Evolutionary conservation across 2,888 invertebrate species (phyloP).

Genomic region (Parapristionchus giblindavisi): DNA sequence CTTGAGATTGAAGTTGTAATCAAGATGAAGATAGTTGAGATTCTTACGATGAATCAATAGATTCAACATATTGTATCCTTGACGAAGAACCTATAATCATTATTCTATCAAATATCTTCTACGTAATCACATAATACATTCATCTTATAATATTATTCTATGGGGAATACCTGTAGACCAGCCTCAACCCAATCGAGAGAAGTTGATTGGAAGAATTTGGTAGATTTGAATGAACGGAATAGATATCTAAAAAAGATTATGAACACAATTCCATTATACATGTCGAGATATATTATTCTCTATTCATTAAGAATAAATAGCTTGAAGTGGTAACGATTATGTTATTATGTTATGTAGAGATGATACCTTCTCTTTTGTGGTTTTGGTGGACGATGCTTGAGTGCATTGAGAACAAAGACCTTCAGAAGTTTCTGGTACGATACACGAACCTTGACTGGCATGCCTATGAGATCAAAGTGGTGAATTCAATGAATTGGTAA

Average conservation of each 20-base stretch:
- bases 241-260: constrained; percentile 80
- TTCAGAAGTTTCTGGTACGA: constrained; percentile 98
- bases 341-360: background rate
- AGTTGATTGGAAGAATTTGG: constrained; percentile 99
- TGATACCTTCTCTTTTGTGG: constrained; percentile 90
- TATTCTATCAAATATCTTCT: background rate
- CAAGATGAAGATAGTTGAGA: constrained; percentile 97
- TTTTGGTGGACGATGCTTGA: constrained; percentile 96
- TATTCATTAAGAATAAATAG: background rate
- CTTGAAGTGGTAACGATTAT: background rate
- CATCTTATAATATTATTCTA: background rate
- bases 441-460: constrained; percentile 96
- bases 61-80: constrained; percentile 99
- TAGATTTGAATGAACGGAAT: constrained; percentile 98
- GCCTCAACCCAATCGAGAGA: constrained; percentile 99
- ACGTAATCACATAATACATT: background rate
- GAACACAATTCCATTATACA: background rate
- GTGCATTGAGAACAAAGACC: constrained; percentile 95
- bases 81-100: constrained; percentile 80
- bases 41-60: constrained; percentile 98
- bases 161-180: constrained; percentile 80
- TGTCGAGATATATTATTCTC: background rate
- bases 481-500: background rate
- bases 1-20: constrained; percentile 99
- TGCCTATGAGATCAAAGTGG: constrained; percentile 47